Percentiles rank a stretch among this genome's conserved stretches.
These are phyloP conservation scores for Sciurus carolinensis DNA, from an alignment of 2,797 vertebrate genomes.

Conservation along the genomic window DNA sequence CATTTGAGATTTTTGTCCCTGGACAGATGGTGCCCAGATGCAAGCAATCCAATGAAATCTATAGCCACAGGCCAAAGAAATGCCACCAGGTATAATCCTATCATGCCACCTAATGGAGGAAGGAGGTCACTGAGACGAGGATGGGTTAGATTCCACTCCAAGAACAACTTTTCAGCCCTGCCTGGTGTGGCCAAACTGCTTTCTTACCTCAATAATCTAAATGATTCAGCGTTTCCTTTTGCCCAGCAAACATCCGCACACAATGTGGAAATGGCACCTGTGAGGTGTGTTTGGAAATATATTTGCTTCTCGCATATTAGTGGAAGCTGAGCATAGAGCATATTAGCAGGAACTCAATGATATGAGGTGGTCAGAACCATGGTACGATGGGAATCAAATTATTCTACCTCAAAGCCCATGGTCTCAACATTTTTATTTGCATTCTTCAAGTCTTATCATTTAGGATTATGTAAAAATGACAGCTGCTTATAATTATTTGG, in stretches of 20 bases:
- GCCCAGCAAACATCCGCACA: constrained; percentile 36
- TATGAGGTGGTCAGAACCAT: constrained; percentile 44
- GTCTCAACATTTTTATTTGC: constrained; percentile 88
- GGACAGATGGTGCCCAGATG: constrained; percentile 72
- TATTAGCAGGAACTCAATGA: not conserved
- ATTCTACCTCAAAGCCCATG: constrained; percentile 56
- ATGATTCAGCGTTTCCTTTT: constrained; percentile 27
- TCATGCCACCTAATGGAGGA: not conserved
- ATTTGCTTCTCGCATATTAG: constrained; percentile 53
- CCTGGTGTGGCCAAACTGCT: not conserved
- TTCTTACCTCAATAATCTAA: not conserved
- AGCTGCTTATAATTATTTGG: constrained; percentile 92
- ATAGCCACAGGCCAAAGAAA: constrained; percentile 72
- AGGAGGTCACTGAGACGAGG: not conserved
- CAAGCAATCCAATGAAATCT: constrained; percentile 66
- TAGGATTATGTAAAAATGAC: constrained; percentile 90
- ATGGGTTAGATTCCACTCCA: not conserved
- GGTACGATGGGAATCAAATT: constrained; percentile 64
- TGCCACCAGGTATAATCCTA: constrained; percentile 58
- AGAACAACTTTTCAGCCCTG: not conserved
- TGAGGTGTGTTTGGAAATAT: not conserved
- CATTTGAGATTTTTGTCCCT: constrained; percentile 74
- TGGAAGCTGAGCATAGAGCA: not conserved
- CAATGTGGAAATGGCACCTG: not conserved
- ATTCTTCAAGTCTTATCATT: constrained; percentile 90